Base-by-base conservation (phyloP, 2,113 vertebrate species). In the Lanius collurio region DNA sequence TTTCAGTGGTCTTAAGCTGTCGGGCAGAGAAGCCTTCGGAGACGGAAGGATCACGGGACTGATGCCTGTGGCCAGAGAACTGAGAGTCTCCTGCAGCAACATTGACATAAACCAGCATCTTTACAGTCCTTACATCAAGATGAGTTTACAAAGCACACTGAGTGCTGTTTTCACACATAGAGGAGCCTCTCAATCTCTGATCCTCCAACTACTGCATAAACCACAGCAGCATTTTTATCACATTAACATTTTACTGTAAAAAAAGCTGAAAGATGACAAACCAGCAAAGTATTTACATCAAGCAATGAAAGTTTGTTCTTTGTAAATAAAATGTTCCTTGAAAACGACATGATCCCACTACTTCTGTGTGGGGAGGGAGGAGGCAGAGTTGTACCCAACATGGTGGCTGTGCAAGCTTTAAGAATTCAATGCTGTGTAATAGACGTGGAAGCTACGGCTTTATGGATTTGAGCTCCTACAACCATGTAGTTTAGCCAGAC, bases 381-480 rank as follows among this genome's bases (percentile, higher is more conserved):
- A 57, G 23, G 47, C 52, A 82, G 39, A 63, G 28, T 11, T 24
- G 19, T 23, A 55, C 11, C 2, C 1, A 73, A 20, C 30, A 15
- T 0, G 10, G 35, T 17, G n/a, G 15, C 33, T 75, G 20, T 35
- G 42, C 44, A 39, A 70, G 26, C 13, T 62, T 56, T 28, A 37
- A 37, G 35, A 79, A 59, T n/a, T 68, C 53, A 42, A 1, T 23
- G 13, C 28, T 44, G 15, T 31, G 3, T 11, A 55, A 20, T 6
- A 42, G 39, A 46, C 13, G 15, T 7, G 23, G 35, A 55, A 76
- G 44, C 15, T 23, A 20, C 0, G 0, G 27, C 14, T 87, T 75
- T 16, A 63, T 8, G 39, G 42, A 47, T 50, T 22, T 68, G 62
- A 85, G 21, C 35, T 76, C 70, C 33, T 59, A 39, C 3, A 6